Evolutionary conservation across 1,140 invertebrate genomes (phyloP), one percentile per base, ranked within the genome.

Genomic region (Belonocnema kinseyi): DNA sequence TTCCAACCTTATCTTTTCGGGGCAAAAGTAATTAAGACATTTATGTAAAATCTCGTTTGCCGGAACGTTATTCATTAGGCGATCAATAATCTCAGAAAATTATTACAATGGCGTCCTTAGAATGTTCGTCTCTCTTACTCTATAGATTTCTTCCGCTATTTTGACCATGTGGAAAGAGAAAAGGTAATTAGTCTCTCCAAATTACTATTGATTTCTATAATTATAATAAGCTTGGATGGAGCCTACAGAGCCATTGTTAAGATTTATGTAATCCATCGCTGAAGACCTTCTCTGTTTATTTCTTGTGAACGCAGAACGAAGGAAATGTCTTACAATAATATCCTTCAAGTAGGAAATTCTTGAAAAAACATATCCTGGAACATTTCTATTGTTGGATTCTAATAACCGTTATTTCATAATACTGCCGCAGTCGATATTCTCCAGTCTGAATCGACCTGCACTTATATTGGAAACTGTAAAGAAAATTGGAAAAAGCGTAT

Each of bases 261-360:
- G 26, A 66, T 66, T 66, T 66, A 66, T 33, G 26, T 66, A 66
- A 66, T 66, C 14, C 33, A 33, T 33, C 11, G 13, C 0, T 14
- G 26, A 33, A 17, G n/a, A 21, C 33, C 5, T 66, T 66, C 33
- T 33, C 26, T 16, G 6, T 13, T 40, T 40, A 8, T 40, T 66
- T 66, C 61, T 46, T 14, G 40, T n/a, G 33, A 66, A 66, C 14
- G 0, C 10, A 21, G 16, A 46, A 66, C 33, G 26, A n/a, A 66
- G 12, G 40, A 40, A 66, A 66, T 16, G 4, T 66, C 61, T 33
- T 66, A 66, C 26, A 66, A 66, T 66, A 66, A 66, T 66, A 66
- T 40, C 61, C 21, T 66, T 66, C 26, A 7, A n/a, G 26, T 3
- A 66, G n/a, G 33, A 16, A 66, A n/a, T 66, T n/a, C 26, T 66